phyloP scores from a whole-genome alignment of 2,113 vertebrate genomes.

The Mirza zaza region DNA sequence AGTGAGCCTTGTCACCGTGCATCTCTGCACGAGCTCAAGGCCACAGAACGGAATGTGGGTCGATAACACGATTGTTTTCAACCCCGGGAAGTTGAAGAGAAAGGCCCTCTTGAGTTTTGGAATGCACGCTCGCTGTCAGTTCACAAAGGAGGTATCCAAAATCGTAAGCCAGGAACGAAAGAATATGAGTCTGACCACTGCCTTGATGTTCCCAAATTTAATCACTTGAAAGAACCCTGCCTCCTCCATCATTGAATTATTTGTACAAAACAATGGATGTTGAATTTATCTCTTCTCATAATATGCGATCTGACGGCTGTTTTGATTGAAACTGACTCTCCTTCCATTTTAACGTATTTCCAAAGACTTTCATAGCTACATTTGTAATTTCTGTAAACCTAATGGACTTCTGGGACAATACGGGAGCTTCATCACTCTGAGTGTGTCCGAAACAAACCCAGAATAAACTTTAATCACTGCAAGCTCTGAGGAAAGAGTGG shows the following conservation, averaged over 20 bases:
- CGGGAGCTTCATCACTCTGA: not conserved
- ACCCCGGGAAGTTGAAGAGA: constrained; percentile 51
- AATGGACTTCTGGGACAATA: not conserved
- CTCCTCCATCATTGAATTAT: not conserved
- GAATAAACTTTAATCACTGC: not conserved
- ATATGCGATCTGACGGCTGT: constrained; percentile 9
- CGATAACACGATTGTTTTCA: constrained; percentile 48
- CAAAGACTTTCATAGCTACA: not conserved
- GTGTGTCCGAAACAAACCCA: constrained; percentile 26
- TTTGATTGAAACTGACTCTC: constrained; percentile 49
- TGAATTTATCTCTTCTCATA: constrained; percentile 38
- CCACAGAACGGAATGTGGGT: constrained; percentile 46
- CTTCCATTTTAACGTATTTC: constrained; percentile 29
- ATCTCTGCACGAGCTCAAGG: constrained; percentile 19
- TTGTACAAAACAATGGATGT: constrained; percentile 55
- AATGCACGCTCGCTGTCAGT: constrained; percentile 12
- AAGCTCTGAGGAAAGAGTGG: not conserved
- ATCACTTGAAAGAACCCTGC: constrained; percentile 41
- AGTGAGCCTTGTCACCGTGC: constrained; percentile 59
- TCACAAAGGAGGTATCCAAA: constrained; percentile 60
- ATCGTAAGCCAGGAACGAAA: constrained; percentile 27
- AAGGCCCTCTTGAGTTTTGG: constrained; percentile 54
- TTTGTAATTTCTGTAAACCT: constrained; percentile 37
- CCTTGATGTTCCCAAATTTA: constrained; percentile 45
- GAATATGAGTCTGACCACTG: not conserved